A percentile compares a stretch with the other conserved stretches of the same genome.
Evolutionary conservation across 2,888 invertebrate genomes (phyloP).

Genomic region (Temnothorax rugatulus): DNA sequence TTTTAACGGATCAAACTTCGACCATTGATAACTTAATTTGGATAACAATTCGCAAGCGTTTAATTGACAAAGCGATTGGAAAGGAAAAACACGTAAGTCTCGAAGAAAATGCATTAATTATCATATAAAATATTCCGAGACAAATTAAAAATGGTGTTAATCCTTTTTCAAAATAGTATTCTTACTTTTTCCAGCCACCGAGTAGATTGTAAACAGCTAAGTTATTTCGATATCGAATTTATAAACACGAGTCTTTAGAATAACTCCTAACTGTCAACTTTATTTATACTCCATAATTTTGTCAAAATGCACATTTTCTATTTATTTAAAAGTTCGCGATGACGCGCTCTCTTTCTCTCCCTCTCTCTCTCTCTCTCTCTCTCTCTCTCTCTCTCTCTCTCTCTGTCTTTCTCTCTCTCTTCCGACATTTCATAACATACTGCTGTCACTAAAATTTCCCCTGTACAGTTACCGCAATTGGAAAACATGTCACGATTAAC

Average conservation of each 20-base stretch:
- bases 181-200: not conserved
- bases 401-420: not conserved
- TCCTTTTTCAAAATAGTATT: not conserved
- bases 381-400: not conserved
- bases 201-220: not conserved
- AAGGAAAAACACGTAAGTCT: not conserved
- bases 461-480: not conserved
- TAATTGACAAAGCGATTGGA: not conserved
- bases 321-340: not conserved
- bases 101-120: not conserved
- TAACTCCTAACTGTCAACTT: not conserved
- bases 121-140: not conserved
- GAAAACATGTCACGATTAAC: not conserved
- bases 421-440: not conserved
- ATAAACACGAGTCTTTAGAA: not conserved
- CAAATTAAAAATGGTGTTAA: not conserved
- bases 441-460: not conserved
- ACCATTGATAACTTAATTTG: not conserved
- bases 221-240: not conserved
- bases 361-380: not conserved
- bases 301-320: not conserved
- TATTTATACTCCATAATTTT: conserved; percentile 10
- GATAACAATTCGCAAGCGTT: not conserved
- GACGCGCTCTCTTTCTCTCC: not conserved
- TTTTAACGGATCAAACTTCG: not conserved